A percentile compares a stretch with the other conserved stretches of the same genome.
Evolutionary conservation across 2,797 vertebrate genomes (phyloP).

Genomic region (Nothura maculosa): DNA sequence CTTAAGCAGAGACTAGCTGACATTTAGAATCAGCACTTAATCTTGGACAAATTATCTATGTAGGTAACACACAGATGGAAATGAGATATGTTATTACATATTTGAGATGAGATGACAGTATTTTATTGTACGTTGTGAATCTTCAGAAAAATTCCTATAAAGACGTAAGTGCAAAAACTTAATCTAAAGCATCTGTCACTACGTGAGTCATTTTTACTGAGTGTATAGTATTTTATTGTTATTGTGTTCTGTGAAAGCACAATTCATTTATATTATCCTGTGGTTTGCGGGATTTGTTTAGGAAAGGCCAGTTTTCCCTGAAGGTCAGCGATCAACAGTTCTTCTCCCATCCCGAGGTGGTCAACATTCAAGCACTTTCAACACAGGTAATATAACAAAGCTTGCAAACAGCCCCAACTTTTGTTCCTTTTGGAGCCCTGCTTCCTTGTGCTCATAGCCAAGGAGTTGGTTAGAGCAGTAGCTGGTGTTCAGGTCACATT

Average conservation of each 20-base stretch:
- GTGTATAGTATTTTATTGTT: neutral
- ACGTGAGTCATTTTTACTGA: neutral
- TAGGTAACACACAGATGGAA: neutral
- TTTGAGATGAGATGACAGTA: neutral
- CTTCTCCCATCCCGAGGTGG: conserved; percentile 81
- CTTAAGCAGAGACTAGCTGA: neutral
- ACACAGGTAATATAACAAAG: conserved; percentile 82
- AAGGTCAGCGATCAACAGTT: conserved; percentile 81
- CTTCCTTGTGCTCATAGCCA: neutral
- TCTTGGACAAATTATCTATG: neutral
- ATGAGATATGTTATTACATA: neutral
- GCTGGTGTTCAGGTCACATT: neutral
- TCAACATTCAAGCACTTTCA: conserved; percentile 86
- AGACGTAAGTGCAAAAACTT: neutral
- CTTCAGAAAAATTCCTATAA: neutral
- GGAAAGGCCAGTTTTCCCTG: conserved; percentile 87
- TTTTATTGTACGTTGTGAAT: conserved; percentile 6
- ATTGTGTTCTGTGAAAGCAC: neutral
- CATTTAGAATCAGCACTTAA: neutral
- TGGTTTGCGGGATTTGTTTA: conserved; percentile 60
- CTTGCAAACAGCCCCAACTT: neutral
- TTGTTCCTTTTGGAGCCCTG: neutral
- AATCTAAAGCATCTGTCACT: conserved; percentile 3
- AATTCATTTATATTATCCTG: conserved; percentile 18
- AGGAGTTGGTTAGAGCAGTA: neutral